Evolutionary conservation across 1,140 invertebrate genomes (phyloP), one percentile per base, ranked within the genome.

Genomic region (Drosophila trapezifrons): DNA sequence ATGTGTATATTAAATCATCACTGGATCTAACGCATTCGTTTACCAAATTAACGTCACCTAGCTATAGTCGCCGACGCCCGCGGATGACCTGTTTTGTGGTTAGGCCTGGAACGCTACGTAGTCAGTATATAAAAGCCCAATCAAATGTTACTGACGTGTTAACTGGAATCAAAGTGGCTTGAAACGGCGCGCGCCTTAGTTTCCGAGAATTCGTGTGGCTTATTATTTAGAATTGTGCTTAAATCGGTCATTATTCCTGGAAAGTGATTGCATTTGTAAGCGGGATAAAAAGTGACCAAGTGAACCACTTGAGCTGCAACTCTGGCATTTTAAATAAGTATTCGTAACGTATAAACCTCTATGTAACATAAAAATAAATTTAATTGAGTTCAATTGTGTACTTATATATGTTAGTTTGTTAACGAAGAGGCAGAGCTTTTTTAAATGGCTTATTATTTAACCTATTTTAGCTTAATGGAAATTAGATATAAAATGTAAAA

Each of bases 51-150:
- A 29, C 32, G 62, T 52, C 72, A 76, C 47, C 17, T 15, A 15
- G 8, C 12, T 25, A n/a, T 15, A 27, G 22, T 9, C 13, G 15
- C 6, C 13, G 5, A 12, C 17, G 6, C 49, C n/a, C 17, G 15
- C 25, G 40, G 43, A 51, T 73, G 58, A 85, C 57, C 74, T 37
- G 71, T 78, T 83, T 47, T 49, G 56, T 40, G 47, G 59, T 46
- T 45, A 25, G 10, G 45, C 18, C 15, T 22, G 32, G 35, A 32
- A 32, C 8, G 15, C 22, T 27, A 9, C 10, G 5, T 38, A n/a
- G n/a, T n/a, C n/a, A n/a, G n/a, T n/a, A n/a, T 64, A 42, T 43
- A 25, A n/a, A 40, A 22, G 13, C 2, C 42, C 18, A 25, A 46
- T 45, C n/a, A 12, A 25, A 73, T 29, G 12, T 52, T 4, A 75